Evolutionary conservation across 2,113 vertebrate species (phyloP).

Genomic region (Poeciliopsis retropinna): DNA sequence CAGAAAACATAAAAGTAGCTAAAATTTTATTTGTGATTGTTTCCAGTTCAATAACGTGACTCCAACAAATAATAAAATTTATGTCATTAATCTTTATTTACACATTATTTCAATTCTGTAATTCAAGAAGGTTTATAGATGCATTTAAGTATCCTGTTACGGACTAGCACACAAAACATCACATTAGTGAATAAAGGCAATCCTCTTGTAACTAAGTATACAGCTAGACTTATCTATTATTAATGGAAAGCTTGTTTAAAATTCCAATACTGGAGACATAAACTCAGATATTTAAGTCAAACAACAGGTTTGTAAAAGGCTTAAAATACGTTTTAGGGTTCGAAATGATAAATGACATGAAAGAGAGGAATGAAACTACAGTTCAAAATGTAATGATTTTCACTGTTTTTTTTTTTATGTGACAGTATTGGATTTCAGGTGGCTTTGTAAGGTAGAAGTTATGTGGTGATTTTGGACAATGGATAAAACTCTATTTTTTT

Average conservation of each 20-base stretch:
- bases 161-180: slow-evolving; percentile 11
- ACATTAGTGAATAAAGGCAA: slow-evolving; percentile 29
- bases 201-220: slow-evolving; percentile 35
- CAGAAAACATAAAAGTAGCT: background rate
- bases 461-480: background rate
- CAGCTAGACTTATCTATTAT: slow-evolving; percentile 46
- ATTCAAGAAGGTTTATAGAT: slow-evolving; percentile 27
- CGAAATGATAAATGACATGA: background rate
- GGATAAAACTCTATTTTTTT: background rate
- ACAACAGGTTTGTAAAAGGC: slow-evolving; percentile 17
- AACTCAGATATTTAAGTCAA: slow-evolving; percentile 45
- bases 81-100: background rate
- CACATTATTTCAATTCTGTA: background rate
- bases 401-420: background rate
- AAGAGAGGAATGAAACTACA: background rate
- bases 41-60: background rate
- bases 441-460: background rate
- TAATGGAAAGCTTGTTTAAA: slow-evolving; percentile 17
- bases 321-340: slow-evolving; percentile 19
- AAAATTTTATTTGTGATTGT: background rate
- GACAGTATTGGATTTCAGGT: background rate
- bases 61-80: background rate
- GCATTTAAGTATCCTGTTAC: slow-evolving; percentile 20
- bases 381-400: background rate
- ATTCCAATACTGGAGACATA: slow-evolving; percentile 24